Evolutionary conservation across 2,797 vertebrate genomes (phyloP).

Genomic region (Artibeus jamaicensis): DNA sequence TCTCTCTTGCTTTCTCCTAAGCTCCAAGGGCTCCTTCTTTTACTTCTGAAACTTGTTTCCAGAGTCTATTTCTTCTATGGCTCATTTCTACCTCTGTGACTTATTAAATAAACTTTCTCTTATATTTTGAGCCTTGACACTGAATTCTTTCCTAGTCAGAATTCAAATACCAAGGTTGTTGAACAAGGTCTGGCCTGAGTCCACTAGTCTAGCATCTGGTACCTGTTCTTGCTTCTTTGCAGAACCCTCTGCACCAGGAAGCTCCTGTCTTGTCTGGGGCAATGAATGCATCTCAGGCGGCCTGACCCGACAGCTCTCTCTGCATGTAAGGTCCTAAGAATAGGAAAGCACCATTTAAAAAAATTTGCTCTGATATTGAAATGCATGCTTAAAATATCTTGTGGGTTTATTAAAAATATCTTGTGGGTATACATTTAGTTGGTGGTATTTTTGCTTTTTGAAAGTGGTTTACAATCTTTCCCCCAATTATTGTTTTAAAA

Average conservation of each 20-base stretch:
- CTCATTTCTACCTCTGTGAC: background rate
- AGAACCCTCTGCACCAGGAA: background rate
- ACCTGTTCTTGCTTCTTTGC: background rate
- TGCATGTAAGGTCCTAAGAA: background rate
- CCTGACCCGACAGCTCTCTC: background rate
- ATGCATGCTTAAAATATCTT: background rate
- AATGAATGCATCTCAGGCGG: no score
- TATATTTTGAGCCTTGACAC: background rate
- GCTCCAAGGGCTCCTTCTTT: background rate
- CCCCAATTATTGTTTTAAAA: background rate
- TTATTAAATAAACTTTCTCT: background rate
- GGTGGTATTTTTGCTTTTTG: background rate
- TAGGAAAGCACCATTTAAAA: background rate
- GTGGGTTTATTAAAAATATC: background rate
- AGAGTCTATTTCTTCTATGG: background rate
- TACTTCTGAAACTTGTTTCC: background rate
- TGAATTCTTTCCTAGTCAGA: background rate
- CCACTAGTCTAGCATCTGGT: background rate
- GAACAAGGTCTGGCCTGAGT: background rate
- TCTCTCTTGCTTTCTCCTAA: background rate
- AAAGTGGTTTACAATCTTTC: background rate
- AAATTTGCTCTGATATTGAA: background rate
- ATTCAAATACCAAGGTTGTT: background rate
- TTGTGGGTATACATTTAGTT: background rate
- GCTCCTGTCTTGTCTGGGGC: background rate